phyloP scores from a whole-genome alignment of 2,113 vertebrate genomes.

The Synchiropus splendidus region DNA sequence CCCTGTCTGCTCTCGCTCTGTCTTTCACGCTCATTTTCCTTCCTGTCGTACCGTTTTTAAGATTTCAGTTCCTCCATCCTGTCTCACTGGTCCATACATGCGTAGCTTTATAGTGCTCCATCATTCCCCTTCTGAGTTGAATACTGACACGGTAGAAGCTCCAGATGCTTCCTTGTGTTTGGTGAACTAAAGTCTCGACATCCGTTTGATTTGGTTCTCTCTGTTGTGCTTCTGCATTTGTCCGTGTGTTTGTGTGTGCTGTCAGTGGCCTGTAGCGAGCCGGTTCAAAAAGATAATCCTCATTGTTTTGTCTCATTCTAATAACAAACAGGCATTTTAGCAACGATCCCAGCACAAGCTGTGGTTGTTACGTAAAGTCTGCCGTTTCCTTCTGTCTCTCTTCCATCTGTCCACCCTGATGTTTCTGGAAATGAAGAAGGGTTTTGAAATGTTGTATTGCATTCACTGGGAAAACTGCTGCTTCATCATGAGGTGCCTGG shows the following conservation, averaged over 20 bases:
- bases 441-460: too few relatives aligned
- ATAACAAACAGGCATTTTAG: not conserved
- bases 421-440: slow-evolving; percentile 1
- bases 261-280: slow-evolving; percentile 1
- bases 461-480: too few relatives aligned
- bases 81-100: slow-evolving; percentile 40
- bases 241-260: slow-evolving; percentile 19
- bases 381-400: slow-evolving; percentile 11
- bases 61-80: slow-evolving; percentile 40
- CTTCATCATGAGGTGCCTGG: too few relatives aligned
- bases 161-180: slow-evolving; percentile 41
- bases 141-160: slow-evolving; percentile 38
- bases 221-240: slow-evolving; percentile 32
- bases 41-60: slow-evolving; percentile 45
- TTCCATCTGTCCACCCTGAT: slow-evolving; percentile 36
- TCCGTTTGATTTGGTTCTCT: slow-evolving; percentile 42
- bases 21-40: slow-evolving; percentile 44
- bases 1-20: slow-evolving; percentile 59
- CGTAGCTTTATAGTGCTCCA: slow-evolving; percentile 38
- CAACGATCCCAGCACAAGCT: slow-evolving; percentile 3
- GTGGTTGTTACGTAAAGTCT: slow-evolving; percentile 15
- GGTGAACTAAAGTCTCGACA: slow-evolving; percentile 30
- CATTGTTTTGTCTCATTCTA: not conserved
- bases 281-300: not conserved
- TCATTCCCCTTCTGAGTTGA: slow-evolving; percentile 37